These are phyloP conservation scores for Callinectes sapidus DNA, from an alignment of 2,888 invertebrate genomes.

Conservation along the genomic window DNA sequence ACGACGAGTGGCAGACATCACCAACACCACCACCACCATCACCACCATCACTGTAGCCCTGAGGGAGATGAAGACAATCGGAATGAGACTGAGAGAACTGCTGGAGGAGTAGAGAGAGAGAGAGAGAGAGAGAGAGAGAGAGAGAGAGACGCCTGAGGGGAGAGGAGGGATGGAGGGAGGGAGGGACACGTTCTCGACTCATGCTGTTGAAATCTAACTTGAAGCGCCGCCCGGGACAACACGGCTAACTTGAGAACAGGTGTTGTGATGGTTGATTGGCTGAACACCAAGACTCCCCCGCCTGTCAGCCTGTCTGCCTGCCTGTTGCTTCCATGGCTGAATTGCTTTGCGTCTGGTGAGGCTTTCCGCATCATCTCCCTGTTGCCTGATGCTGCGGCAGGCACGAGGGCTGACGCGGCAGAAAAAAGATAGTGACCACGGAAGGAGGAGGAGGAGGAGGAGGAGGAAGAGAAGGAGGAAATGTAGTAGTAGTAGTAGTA, in stretches of 20 bases:
- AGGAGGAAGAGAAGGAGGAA: not conserved
- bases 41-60: not conserved
- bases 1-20: not conserved
- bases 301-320: not conserved
- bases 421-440: not conserved
- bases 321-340: not conserved
- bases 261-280: constrained; percentile 12
- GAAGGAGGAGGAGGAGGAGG: constrained; percentile 31
- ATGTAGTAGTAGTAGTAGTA: no score
- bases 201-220: not conserved
- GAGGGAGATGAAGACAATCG: not conserved
- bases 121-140: not conserved
- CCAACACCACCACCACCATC: not conserved
- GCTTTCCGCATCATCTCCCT: not conserved
- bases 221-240: not conserved
- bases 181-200: not conserved
- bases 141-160: not conserved
- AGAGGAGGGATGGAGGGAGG: not conserved
- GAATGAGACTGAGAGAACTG: not conserved
- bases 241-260: constrained; percentile 26
- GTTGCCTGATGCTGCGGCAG: not conserved
- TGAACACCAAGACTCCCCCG: not conserved
- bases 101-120: not conserved
- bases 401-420: not conserved
- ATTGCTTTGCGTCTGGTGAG: not conserved